These are phyloP conservation scores for Venustaconcha ellipsiformis DNA, from an alignment of 1,140 invertebrate species.

Conservation along the genomic window DNA sequence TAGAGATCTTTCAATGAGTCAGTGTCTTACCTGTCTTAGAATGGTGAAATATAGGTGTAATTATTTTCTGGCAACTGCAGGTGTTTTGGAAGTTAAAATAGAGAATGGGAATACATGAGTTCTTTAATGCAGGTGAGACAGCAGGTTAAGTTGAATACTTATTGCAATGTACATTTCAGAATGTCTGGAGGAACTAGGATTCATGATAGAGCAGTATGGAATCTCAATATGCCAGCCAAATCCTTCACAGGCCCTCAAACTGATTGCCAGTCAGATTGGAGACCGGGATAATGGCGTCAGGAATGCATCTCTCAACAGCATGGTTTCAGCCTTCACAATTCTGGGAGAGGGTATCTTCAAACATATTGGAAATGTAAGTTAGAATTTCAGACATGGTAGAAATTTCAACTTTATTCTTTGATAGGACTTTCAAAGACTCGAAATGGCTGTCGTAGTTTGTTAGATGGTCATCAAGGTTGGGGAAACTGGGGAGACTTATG, in stretches of 20 bases:
- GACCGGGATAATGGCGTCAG: constrained; percentile 97
- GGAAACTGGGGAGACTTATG: no score
- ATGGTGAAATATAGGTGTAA: no score
- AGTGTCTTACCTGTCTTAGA: no score
- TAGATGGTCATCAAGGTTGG: no score
- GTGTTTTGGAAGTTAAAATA: no score
- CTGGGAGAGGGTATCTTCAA: constrained; percentile 89
- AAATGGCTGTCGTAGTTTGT: no score
- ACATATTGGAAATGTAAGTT: constrained; percentile 85
- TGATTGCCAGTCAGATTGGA: constrained; percentile 93
- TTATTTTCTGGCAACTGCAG: no score
- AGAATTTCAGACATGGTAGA: background rate
- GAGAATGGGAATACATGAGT: no score
- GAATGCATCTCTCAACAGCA: constrained; percentile 94
- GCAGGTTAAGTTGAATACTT: no score
- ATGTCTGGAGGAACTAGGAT: constrained; percentile 91
- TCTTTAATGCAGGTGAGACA: background rate
- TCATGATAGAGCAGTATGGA: constrained; percentile 88
- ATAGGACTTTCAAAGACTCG: no score
- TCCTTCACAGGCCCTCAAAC: constrained; percentile 84
- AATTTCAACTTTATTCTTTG: background rate
- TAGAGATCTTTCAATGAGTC: no score
- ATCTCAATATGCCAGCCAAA: constrained; percentile 86
- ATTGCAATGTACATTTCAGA: constrained; percentile 72
- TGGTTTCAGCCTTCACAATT: constrained; percentile 90